Percentiles rank a stretch among this genome's conserved stretches.
phyloP scores from a whole-genome alignment of 2,888 invertebrate genomes.

The Horisme vitalbata region DNA sequence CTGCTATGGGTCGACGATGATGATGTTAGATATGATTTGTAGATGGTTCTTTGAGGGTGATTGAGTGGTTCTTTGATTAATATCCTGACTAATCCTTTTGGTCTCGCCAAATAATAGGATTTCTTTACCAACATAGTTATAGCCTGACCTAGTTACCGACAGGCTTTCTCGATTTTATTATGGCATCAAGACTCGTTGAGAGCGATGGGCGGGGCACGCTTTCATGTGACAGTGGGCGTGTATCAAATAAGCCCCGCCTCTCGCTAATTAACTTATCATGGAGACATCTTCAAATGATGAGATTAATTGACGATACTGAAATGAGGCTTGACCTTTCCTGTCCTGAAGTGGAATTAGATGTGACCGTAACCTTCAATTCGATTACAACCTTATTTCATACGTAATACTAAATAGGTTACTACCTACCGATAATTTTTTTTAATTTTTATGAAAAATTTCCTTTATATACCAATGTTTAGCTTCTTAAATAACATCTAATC shows the following conservation, averaged over 20 bases:
- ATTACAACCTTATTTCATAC: too few species aligned
- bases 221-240: conserved; percentile 21
- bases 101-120: too few species aligned
- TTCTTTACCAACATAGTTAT: not conserved
- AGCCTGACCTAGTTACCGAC: conserved; percentile 10
- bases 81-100: not conserved
- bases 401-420: too few species aligned
- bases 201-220: conserved; percentile 21
- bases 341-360: not conserved
- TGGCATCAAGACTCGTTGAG: conserved; percentile 12
- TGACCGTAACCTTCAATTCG: not conserved
- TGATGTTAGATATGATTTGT: too few species aligned
- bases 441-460: too few species aligned
- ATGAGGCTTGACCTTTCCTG: conserved; percentile 18
- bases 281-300: conserved; percentile 15
- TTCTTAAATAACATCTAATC: too few species aligned
- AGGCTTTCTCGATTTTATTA: conserved; percentile 21
- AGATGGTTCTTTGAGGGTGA: too few species aligned
- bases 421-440: too few species aligned
- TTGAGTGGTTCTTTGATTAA: too few species aligned
- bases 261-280: conserved; percentile 42
- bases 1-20: too few species aligned
- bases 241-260: conserved; percentile 41
- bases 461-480: too few species aligned
- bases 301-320: conserved; percentile 16